Evolutionary conservation across 2,113 vertebrate species (phyloP), one percentile per base, ranked within the genome.

Genomic region (Phocoena phocoena): DNA sequence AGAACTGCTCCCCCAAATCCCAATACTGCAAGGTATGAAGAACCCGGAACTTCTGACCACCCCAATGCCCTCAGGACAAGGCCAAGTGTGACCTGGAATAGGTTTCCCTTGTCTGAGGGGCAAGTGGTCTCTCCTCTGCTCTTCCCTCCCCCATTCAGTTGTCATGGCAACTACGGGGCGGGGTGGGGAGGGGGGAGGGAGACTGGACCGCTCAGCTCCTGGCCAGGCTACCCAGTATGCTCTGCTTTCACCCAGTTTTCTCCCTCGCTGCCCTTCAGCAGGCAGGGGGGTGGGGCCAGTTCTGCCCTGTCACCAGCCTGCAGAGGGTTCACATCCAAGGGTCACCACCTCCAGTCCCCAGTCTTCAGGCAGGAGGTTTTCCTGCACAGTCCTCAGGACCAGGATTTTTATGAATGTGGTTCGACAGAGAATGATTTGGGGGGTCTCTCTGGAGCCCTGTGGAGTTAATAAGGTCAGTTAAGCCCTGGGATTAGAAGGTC

Each of bases 391-490:
- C 65, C 83, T 89, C 86, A 84, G 95, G 77, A 95, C 33, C 3
- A 50, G 73, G 68, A 76, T 62, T 85, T 88, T 90, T 44, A 70
- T 83, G 93, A 94, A 73, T 74, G n/a, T 70, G 77, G 76, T 68
- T 91, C 94, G 88, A 81, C 90, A 85, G 90, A 85, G 91, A 90
- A 93, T 84, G 92, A 86, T 96, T 74, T 65, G 76, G 91, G 63
- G 94, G 84, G 82, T 96, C 92, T 96, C 90, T 89, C 92, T 87
- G 9, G 25, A 97, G 79, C 58, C 96, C 92, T 90, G 90, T 93
- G 85, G 90, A 97, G 97, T 97, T 98, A 97, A 97, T 98, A 97
- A 98, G 97, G 97, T 97, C 97, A 92, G 97, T 88, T 98, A 98
- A 98, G 96, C 96, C 97, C 94, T 81, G 71, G 88, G 98, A 98